Conservation (phyloP, 2,888 invertebrate genomes). For the Hypercompe scribonia region DNA sequence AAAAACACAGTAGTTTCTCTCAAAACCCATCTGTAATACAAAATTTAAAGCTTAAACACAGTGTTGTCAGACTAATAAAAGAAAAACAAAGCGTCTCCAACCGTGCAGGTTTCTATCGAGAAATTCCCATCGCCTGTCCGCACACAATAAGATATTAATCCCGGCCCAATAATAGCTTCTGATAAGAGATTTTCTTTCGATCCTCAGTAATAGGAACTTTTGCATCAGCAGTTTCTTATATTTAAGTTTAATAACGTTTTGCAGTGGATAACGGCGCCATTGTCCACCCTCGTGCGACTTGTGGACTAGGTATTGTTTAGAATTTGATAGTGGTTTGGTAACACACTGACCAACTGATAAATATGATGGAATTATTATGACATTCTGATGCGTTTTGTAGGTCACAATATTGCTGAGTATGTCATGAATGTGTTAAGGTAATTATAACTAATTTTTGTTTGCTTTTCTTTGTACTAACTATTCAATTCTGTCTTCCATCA, state of each 20-base stretch:
- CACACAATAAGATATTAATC: slow-evolving; percentile 79
- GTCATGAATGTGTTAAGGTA: background rate
- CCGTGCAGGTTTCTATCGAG: slow-evolving; percentile 56
- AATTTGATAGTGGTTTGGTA: slow-evolving; percentile 51
- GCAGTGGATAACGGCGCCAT: slow-evolving; percentile 50
- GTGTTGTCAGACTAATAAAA: slow-evolving; percentile 28
- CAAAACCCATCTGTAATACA: slow-evolving; percentile 2
- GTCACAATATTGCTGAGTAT: slow-evolving; percentile 11
- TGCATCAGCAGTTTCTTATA: slow-evolving; percentile 73
- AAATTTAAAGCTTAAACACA: slow-evolving; percentile 26
- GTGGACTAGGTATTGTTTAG: slow-evolving; percentile 55
- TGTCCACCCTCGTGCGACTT: slow-evolving; percentile 51
- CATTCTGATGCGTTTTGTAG: slow-evolving; percentile 29
- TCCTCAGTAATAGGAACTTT: slow-evolving; percentile 82
- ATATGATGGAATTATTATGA: slow-evolving; percentile 46
- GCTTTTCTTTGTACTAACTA: background rate
- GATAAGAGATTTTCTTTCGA: slow-evolving; percentile 83
- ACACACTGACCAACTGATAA: slow-evolving; percentile 44
- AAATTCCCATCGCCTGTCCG: slow-evolving; percentile 71
- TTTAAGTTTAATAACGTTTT: slow-evolving; percentile 81
- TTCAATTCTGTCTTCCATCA: background rate
- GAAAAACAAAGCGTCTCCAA: slow-evolving; percentile 31
- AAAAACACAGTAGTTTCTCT: background rate
- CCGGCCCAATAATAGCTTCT: slow-evolving; percentile 75
- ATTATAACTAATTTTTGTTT: too few relatives aligned